Conservation (phyloP, 2,113 vertebrate species). For the Numenius arquata region DNA sequence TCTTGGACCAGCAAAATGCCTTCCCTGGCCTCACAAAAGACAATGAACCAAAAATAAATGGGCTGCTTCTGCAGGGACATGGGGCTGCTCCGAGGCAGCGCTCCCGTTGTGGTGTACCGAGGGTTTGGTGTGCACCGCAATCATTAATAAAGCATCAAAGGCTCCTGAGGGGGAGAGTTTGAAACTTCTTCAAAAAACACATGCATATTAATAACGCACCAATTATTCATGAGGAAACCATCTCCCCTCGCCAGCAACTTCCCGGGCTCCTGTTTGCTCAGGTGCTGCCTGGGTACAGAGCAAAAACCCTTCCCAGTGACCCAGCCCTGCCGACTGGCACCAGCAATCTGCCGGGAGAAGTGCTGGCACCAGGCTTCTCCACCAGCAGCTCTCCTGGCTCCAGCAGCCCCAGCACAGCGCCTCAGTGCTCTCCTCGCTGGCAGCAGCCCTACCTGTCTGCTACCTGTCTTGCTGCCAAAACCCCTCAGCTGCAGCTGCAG, state of each 20-base stretch:
- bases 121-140: rapidly evolving
- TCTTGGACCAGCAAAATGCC: neutral
- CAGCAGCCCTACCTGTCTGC: neutral
- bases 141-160: slow-evolving; percentile 44
- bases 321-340: neutral
- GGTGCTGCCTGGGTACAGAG: neutral
- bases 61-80: neutral
- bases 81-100: neutral
- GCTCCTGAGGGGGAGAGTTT: neutral
- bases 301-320: neutral
- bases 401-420: neutral
- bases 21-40: neutral
- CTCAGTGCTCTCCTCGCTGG: neutral
- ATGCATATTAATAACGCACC: neutral
- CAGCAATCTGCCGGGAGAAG: neutral
- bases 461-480: neutral
- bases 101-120: rapidly evolving
- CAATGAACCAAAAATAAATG: rapidly evolving
- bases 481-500: neutral
- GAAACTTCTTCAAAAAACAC: neutral
- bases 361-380: rapidly evolving
- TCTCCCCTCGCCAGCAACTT: neutral
- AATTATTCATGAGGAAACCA: neutral
- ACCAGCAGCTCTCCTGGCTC: neutral
- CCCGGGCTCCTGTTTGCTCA: neutral